Percentiles rank a stretch among this genome's conserved stretches.
phyloP scores from a whole-genome alignment of 2,888 invertebrate species.

The Aromia moschata region DNA sequence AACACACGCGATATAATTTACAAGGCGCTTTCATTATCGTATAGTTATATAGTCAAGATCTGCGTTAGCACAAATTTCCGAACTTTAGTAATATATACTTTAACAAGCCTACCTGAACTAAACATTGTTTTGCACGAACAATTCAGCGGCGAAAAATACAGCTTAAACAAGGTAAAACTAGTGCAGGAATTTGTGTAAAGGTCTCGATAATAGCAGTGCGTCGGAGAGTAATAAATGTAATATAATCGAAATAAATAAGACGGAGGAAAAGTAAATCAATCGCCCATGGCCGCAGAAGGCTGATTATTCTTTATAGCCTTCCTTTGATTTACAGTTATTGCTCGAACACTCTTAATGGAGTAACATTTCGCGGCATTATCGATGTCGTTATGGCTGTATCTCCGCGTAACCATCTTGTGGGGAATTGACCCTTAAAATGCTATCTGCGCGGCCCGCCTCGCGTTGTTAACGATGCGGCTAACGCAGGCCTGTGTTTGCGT shows the following conservation, averaged over 20 bases:
- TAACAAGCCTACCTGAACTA: too few relatives aligned
- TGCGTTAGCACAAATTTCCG: too few relatives aligned
- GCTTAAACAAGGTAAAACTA: not conserved
- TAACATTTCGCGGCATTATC: constrained; percentile 43
- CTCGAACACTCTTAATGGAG: constrained; percentile 39
- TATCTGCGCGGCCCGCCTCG: not conserved
- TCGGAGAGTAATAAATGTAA: not conserved
- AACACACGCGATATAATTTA: too few relatives aligned
- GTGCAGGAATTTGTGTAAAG: not conserved
- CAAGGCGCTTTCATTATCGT: too few relatives aligned
- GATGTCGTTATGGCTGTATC: constrained; percentile 34
- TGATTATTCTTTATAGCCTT: constrained; percentile 43
- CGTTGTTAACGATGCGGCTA: not conserved
- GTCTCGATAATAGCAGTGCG: not conserved
- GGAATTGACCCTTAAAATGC: constrained; percentile 22
- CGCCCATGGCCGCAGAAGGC: constrained; percentile 31
- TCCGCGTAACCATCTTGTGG: constrained; percentile 24
- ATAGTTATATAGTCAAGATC: too few relatives aligned
- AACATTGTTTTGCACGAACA: too few relatives aligned
- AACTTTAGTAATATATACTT: too few relatives aligned
- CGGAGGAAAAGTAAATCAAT: constrained; percentile 24
- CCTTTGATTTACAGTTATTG: constrained; percentile 46
- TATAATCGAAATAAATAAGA: not conserved
- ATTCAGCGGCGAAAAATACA: too few relatives aligned
- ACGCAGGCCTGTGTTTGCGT: not conserved